Evolutionary conservation across 2,797 vertebrate species (phyloP), one percentile per base, ranked within the genome.

Genomic region (Propithecus deckenii): DNA sequence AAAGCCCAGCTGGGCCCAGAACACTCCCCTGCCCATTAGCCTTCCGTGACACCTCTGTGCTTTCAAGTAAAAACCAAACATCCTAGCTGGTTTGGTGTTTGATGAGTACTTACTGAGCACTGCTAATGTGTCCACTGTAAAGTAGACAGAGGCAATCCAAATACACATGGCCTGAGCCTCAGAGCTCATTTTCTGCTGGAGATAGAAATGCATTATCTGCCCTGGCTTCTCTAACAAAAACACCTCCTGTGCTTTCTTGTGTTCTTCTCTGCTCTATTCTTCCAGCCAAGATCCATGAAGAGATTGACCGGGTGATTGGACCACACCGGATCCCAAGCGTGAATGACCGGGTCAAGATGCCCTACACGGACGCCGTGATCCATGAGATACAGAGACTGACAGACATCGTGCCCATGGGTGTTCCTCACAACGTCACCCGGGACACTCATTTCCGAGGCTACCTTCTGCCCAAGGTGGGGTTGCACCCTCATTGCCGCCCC

Each of bases 311-410:
- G 0, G 96, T 98, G 61, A 98, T 98, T 28, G 98, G 98, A 20
- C 69, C 76, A 23, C 86, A 97, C 46, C 97, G 97, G 15, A 76
- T 84, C 9, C 98, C 98, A 43, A 59, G 92, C 43, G 76, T 88
- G 0, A 94, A 98, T 11, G 98, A 98, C 95, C 80, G 97, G 17
- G 25, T 75, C 59, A 97, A 97, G 30, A 98, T 98, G 98, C 98
- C 98, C 28, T 98, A 98, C 93, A 98, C 97, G 0, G 98, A 98
- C 1, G 98, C 98, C 0, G 98, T 98, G 76, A 98, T 98, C 85
- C 98, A 98, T 0, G 98, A 98, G 95, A 97, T 98, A 76, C 98
- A 98, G 79, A 96, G 98, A 72, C 0, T 98, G 63, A 96, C 95
- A 1, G 98, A 98, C 67, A 96, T 98, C 0, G 95, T 98, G 41